Evolutionary conservation across 2,797 vertebrate species (phyloP).

Genomic region (Manis crassicaudata): DNA sequence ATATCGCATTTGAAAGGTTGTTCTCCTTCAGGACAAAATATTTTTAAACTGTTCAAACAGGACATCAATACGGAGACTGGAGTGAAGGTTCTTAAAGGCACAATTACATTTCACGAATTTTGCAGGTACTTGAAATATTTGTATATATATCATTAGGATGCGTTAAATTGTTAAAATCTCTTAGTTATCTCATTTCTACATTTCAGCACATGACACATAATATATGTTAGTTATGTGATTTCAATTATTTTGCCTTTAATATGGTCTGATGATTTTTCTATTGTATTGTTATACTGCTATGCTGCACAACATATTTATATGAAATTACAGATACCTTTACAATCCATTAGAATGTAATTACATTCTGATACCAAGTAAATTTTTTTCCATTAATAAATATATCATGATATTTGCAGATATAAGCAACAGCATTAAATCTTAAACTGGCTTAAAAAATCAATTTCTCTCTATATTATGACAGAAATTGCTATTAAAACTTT

Average conservation of each 20-base stretch:
- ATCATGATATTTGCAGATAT: not conserved
- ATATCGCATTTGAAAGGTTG: constrained; percentile 15
- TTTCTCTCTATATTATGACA: not conserved
- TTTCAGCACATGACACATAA: not conserved
- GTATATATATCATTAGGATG: not conserved
- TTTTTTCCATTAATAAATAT: not conserved
- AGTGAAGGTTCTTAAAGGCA: not conserved
- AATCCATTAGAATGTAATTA: not conserved
- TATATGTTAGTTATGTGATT: not conserved
- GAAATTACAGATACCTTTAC: not conserved
- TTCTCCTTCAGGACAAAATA: not conserved
- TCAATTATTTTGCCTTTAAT: not conserved
- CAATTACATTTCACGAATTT: not conserved
- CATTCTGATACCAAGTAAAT: not conserved
- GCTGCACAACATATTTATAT: not conserved
- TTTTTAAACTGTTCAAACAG: constrained; percentile 26
- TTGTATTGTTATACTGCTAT: not conserved
- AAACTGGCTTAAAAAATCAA: not conserved
- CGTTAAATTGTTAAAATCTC: constrained; percentile 29
- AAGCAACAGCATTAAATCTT: not conserved
- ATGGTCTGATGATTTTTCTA: not conserved
- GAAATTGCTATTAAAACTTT: not conserved
- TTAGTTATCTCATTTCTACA: not conserved
- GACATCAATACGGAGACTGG: not conserved
- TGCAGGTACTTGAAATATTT: not conserved